A percentile compares a stretch with the other conserved stretches of the same genome.
phyloP scores from a whole-genome alignment of 1,140 invertebrate species.

The Wasmannia auropunctata region DNA sequence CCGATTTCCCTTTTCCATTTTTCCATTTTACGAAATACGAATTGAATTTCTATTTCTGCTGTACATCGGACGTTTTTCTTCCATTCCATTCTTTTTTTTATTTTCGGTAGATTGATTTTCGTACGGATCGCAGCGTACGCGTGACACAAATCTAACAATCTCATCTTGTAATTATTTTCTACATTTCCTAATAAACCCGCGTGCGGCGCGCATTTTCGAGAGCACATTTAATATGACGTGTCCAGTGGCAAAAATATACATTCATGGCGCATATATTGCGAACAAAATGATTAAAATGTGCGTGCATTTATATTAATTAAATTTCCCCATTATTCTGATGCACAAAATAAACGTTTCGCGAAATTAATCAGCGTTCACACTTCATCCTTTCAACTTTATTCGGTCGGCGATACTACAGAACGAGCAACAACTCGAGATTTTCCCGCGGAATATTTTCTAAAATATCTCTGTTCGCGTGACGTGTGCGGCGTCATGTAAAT shows the following conservation, averaged over 20 bases:
- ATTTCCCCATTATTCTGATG: not conserved
- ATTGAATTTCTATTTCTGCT: constrained; percentile 32
- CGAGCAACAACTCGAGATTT: not conserved
- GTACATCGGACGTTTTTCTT: not conserved
- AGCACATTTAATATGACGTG: not conserved
- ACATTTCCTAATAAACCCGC: not conserved
- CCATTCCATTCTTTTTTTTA: not conserved
- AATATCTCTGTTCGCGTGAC: not conserved
- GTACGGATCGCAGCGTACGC: too few species aligned
- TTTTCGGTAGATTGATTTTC: constrained; percentile 27
- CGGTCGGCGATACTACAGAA: not conserved
- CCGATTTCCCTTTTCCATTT: not conserved
- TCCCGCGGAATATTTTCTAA: not conserved
- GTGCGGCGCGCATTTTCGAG: not conserved
- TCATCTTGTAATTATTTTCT: not conserved
- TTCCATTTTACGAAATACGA: constrained; percentile 23
- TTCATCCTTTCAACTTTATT: not conserved
- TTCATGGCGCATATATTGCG: not conserved
- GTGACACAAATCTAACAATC: not conserved
- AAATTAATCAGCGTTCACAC: not conserved
- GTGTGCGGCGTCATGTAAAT: constrained; percentile 8
- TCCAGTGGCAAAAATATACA: not conserved
- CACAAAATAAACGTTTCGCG: not conserved
- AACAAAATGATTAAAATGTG: not conserved
- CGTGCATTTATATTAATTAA: not conserved